Conservation (phyloP, 2,113 vertebrate species). For the Forbesichthys agassizii region DNA sequence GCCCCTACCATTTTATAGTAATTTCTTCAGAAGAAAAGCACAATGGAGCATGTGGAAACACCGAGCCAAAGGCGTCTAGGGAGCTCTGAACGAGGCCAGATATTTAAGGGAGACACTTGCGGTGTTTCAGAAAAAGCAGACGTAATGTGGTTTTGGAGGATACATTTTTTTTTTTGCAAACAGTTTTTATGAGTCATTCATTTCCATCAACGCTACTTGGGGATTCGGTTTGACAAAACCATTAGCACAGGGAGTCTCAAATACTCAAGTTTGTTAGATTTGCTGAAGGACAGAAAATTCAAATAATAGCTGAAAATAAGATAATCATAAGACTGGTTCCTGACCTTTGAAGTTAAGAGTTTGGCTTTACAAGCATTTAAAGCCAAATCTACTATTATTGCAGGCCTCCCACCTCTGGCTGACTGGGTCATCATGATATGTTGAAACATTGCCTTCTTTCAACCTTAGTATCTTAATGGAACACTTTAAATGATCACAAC, state of each 20-base stretch:
- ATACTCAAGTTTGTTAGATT: neutral
- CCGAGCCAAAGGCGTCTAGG: neutral
- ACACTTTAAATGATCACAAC: no score
- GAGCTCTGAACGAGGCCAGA: neutral
- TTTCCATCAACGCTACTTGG: neutral
- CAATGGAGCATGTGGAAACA: neutral
- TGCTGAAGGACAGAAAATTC: conserved; percentile 8
- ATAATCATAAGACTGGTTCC: neutral
- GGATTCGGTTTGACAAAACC: neutral
- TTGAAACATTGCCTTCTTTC: no score
- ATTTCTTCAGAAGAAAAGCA: conserved; percentile 24
- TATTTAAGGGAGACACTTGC: neutral
- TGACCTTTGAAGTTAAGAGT: no score
- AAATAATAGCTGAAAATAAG: neutral
- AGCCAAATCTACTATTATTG: no score
- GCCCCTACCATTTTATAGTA: conserved; percentile 41
- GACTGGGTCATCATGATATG: no score
- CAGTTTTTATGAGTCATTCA: neutral
- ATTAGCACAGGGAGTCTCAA: neutral
- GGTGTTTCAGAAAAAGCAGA: conserved; percentile 5
- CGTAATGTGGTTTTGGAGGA: neutral
- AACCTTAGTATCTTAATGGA: no score
- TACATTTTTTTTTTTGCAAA: neutral
- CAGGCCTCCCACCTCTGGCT: no score
- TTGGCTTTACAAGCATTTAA: no score